Evolutionary conservation across 2,113 vertebrate genomes (phyloP).

Genomic region (Puma concolor): DNA sequence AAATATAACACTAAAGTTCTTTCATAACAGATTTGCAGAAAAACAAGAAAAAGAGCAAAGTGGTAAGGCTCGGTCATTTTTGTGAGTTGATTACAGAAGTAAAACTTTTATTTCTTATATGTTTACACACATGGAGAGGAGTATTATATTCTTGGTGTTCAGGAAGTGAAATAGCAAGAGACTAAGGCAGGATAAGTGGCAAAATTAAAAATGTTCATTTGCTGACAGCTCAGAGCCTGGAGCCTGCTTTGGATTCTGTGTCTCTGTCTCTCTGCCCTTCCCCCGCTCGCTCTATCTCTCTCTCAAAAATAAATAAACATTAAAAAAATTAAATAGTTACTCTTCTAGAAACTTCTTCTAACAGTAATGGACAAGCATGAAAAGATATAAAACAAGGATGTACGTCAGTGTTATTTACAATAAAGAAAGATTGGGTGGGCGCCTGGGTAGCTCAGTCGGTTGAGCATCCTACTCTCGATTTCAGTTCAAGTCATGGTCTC

Average conservation of each 20-base stretch:
- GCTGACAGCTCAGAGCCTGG: too few relatives aligned
- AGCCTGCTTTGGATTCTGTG: too few relatives aligned
- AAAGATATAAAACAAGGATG: not conserved
- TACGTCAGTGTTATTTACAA: not conserved
- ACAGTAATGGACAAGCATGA: not conserved
- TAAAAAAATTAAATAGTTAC: not conserved
- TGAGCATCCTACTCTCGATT: too few relatives aligned
- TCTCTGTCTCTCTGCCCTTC: too few relatives aligned
- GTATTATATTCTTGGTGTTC: not conserved
- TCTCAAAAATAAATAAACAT: too few relatives aligned
- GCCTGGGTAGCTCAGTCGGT: too few relatives aligned
- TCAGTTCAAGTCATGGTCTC: too few relatives aligned
- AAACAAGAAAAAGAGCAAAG: slow-evolving; percentile 7
- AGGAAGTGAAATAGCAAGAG: slow-evolving; percentile 8
- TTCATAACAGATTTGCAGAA: not conserved
- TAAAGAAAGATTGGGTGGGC: not conserved
- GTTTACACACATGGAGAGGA: not conserved
- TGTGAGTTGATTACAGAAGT: slow-evolving; percentile 22
- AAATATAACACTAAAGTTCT: slow-evolving; percentile 32
- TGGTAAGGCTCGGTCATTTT: not conserved
- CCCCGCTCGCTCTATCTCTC: too few relatives aligned
- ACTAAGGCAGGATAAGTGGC: not conserved
- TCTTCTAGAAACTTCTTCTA: slow-evolving; percentile 18
- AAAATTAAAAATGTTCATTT: slow-evolving; percentile 23
- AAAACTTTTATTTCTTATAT: slow-evolving; percentile 30